Evolutionary conservation across 2,113 vertebrate genomes (phyloP).

Genomic region (Corapipo altera): DNA sequence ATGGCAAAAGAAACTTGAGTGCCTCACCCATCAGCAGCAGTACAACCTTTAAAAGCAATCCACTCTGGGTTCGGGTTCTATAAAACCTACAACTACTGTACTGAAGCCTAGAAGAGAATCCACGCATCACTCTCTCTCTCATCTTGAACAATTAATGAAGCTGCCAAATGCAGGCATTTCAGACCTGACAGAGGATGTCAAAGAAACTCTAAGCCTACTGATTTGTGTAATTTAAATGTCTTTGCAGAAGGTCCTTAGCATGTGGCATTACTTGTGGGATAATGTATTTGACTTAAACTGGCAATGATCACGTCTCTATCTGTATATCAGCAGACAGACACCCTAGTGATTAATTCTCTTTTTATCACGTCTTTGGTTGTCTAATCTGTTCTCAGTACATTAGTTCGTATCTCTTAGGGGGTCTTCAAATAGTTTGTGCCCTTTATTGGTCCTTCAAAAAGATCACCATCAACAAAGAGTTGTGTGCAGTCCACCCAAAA

Average conservation of each 20-base stretch:
- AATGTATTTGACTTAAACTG: not conserved
- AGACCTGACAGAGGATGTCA: not conserved
- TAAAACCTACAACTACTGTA: not conserved
- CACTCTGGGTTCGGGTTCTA: not conserved
- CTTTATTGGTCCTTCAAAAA: not conserved
- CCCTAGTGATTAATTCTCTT: constrained; percentile 1
- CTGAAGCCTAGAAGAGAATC: not conserved
- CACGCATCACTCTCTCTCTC: not conserved
- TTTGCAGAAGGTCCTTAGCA: not conserved
- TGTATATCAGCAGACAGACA: constrained; percentile 18
- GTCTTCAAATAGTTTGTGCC: not conserved
- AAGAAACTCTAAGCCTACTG: not conserved
- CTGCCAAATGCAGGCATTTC: not conserved
- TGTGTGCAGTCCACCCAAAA: not conserved
- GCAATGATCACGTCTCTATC: not conserved
- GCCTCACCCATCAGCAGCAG: not conserved
- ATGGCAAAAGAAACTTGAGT: not conserved
- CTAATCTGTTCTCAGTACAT: constrained; percentile 1
- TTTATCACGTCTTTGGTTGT: not conserved
- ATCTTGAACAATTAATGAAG: not conserved
- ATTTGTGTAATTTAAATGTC: not conserved
- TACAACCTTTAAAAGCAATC: not conserved
- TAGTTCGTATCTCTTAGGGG: not conserved
- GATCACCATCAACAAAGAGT: not conserved
- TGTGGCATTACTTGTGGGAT: not conserved